Evolutionary conservation across 2,888 invertebrate genomes (phyloP).

Genomic region (Malachius bipustulatus): DNA sequence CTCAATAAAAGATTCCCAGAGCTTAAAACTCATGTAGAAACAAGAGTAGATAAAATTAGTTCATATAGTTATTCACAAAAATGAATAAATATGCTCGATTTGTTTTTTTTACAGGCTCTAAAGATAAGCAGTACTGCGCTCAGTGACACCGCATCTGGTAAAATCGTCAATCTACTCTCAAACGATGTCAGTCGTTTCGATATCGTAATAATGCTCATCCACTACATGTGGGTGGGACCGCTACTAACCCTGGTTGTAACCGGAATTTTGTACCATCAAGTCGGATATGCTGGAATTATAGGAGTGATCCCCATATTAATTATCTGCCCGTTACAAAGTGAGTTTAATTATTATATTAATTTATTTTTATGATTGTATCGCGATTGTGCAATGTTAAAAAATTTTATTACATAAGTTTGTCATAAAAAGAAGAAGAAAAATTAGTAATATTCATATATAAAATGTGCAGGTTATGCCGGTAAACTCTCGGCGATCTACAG

Average conservation of each 20-base stretch:
- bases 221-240: conserved; percentile 77
- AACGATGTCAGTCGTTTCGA: conserved; percentile 88
- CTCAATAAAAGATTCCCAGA: too few relatives aligned
- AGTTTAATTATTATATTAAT: too few relatives aligned
- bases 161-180: conserved; percentile 79
- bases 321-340: neutral
- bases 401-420: too few relatives aligned
- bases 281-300: conserved; percentile 20
- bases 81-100: too few relatives aligned
- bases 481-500: conserved; percentile 50
- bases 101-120: conserved; percentile 53
- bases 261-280: conserved; percentile 58
- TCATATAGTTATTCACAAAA: too few relatives aligned
- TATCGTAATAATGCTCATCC: conserved; percentile 62
- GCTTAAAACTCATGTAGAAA: too few relatives aligned
- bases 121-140: conserved; percentile 53
- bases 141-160: conserved; percentile 63
- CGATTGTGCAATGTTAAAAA: too few relatives aligned
- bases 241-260: conserved; percentile 50
- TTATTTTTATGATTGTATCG: too few relatives aligned
- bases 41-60: too few relatives aligned
- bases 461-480: conserved; percentile 44
- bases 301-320: neutral
- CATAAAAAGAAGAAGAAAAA: too few relatives aligned
- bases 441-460: too few relatives aligned